phyloP scores from a whole-genome alignment of 2,888 invertebrate species.

The Sisyra nigra region DNA sequence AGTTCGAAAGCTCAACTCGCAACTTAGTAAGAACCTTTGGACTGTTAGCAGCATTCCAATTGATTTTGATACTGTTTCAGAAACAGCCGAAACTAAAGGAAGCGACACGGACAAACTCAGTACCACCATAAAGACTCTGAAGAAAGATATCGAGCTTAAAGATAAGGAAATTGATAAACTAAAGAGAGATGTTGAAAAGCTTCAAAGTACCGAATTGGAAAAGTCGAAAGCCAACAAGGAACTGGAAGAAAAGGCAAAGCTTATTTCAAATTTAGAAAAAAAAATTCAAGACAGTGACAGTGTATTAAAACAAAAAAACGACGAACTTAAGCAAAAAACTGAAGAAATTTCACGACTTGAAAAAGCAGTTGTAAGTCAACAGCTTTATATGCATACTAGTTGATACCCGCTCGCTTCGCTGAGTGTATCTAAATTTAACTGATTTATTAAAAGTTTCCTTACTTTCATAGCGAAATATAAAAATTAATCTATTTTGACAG shows the following conservation, averaged over 20 bases:
- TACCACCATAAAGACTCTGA: slow-evolving; percentile 46
- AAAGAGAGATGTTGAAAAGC: slow-evolving; percentile 37
- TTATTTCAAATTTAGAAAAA: slow-evolving; percentile 44
- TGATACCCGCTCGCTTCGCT: no score
- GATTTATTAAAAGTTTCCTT: no score
- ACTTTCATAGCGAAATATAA: no score
- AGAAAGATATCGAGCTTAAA: slow-evolving; percentile 44
- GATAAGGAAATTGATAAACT: slow-evolving; percentile 44
- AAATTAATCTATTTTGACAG: no score
- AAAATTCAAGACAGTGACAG: slow-evolving; percentile 51
- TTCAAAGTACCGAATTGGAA: slow-evolving; percentile 33
- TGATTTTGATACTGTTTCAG: slow-evolving; percentile 23
- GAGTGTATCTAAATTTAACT: no score
- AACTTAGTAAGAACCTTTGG: slow-evolving; percentile 29
- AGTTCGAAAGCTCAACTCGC: slow-evolving; percentile 37
- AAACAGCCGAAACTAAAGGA: slow-evolving; percentile 35
- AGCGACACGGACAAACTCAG: slow-evolving; percentile 35
- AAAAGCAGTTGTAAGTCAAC: slow-evolving; percentile 34
- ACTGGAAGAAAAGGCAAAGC: slow-evolving; percentile 43
- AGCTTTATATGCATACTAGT: no score
- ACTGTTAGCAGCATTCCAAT: no score
- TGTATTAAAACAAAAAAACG: slow-evolving; percentile 42
- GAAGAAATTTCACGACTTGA: slow-evolving; percentile 41
- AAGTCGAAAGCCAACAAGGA: slow-evolving; percentile 42
- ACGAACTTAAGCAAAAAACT: slow-evolving; percentile 34